These are phyloP conservation scores for Amazona vittata DNA, from an alignment of 2,113 vertebrate species.

Conservation along the genomic window DNA sequence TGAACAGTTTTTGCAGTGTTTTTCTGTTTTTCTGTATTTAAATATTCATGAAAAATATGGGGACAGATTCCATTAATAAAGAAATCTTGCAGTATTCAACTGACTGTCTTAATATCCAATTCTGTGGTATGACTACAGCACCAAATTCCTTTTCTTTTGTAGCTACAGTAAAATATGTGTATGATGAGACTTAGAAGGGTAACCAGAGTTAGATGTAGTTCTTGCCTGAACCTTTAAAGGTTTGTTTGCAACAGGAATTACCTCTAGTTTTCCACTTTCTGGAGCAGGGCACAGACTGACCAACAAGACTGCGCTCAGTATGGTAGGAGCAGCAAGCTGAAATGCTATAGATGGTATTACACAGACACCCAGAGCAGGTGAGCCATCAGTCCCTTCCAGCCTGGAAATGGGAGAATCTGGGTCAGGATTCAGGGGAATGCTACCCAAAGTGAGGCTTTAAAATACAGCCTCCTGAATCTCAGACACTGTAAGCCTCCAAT, in stretches of 20 bases:
- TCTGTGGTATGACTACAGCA: background rate
- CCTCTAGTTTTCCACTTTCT: background rate
- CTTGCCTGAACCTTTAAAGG: background rate
- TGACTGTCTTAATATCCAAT: background rate
- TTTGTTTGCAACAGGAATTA: background rate
- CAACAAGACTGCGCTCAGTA: background rate
- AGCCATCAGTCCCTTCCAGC: background rate
- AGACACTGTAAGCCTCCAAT: background rate
- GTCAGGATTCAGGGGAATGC: background rate
- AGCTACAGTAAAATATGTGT: background rate
- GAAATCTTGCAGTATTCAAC: background rate
- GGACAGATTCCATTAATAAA: background rate
- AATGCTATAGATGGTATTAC: background rate
- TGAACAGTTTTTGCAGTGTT: background rate
- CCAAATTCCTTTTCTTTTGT: background rate
- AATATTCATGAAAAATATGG: background rate
- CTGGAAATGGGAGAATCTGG: background rate
- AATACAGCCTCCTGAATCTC: background rate
- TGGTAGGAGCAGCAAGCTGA: background rate
- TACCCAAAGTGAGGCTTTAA: background rate
- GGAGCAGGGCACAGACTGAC: fast-evolving
- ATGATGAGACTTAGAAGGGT: background rate
- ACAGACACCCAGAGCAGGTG: background rate
- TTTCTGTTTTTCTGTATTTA: background rate
- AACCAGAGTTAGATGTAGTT: background rate